Evolutionary conservation across 1,140 invertebrate species (phyloP).

Genomic region (Proctacanthus coquilletti): DNA sequence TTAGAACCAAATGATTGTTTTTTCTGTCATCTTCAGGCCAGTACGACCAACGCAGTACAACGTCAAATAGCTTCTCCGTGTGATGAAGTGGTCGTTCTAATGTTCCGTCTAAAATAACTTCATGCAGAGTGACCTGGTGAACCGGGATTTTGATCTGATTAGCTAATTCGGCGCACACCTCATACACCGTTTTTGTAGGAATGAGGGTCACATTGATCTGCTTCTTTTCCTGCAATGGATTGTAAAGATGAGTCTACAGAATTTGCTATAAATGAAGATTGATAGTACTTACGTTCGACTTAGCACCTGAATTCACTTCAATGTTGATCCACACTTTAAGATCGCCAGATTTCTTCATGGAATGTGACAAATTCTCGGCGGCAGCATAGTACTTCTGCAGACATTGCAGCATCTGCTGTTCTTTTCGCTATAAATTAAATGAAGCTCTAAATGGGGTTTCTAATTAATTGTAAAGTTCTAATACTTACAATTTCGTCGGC

Average conservation of each 20-base stretch:
- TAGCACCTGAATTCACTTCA: conserved; percentile 21
- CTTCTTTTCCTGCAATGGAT: conserved; percentile 18
- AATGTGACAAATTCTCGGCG: conserved; percentile 30
- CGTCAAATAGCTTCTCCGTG: conserved; percentile 46
- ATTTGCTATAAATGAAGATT: no score
- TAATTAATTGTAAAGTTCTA: not conserved
- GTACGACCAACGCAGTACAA: conserved; percentile 66
- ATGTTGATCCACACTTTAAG: conserved; percentile 57
- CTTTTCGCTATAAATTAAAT: conserved; percentile 32
- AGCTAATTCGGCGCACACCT: conserved; percentile 51
- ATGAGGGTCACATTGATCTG: conserved; percentile 37
- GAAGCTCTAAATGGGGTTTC: conserved; percentile 27
- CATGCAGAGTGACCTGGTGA: conserved; percentile 53
- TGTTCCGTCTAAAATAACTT: conserved; percentile 54
- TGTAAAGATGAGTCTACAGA: no score
- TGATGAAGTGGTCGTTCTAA: conserved; percentile 63
- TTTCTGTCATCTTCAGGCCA: conserved; percentile 70
- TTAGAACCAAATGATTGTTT: conserved; percentile 63
- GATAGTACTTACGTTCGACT: no score
- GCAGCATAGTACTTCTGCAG: conserved; percentile 48
- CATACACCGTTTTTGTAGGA: conserved; percentile 57
- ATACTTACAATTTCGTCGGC: conserved; percentile 28
- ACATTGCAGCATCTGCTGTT: conserved; percentile 52
- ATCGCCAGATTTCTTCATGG: conserved; percentile 55
- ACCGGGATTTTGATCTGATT: conserved; percentile 42